Evolutionary conservation across 2,888 invertebrate genomes (phyloP), one percentile per base, ranked within the genome.

Genomic region (Archips crataeganus): DNA sequence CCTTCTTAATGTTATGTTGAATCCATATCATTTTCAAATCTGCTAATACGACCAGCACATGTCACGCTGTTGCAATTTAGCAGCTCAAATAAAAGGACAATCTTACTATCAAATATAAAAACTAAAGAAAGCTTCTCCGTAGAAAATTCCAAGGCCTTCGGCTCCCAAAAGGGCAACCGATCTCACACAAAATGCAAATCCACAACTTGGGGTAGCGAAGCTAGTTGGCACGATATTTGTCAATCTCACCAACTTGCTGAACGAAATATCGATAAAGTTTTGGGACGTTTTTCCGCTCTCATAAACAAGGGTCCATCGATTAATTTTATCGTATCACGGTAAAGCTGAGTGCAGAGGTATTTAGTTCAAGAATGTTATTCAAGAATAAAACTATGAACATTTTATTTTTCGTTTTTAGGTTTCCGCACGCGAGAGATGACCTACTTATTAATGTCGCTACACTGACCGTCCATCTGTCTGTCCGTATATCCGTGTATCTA

Each of bases 191-290:
- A 72, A 77, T 77, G 77, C 71, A 77, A 77, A 77, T 75, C 71
- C 72, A 75, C 72, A 70, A 72, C 68, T 77, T 63, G 70, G 72
- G 69, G 64, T 34, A 69, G 23, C 65, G 45, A 42, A 65, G 64
- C 64, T 70, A 75, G 75, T 77, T 75, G 74, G 74, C 75, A 75
- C 76, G 76, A 64, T 71, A 78, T 78, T 78, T 77, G 75, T 78
- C 77, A 75, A 74, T 72, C 75, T 62, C 61, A 62, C 39, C 47
- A 72, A 75, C 66, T 77, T 70, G 32, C 67, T 57, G 66, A 66
- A 54, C 71, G 70, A 70, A 76, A 77, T 76, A 76, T 76, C 76
- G 75, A 76, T 73, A 73, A 76, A 76, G 66, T 76, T 77, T 75
- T 68, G 71, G 74, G 76, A 70, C 74, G 54, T 77, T 77, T 76